Conservation (phyloP, 2,888 invertebrate genomes). For the Linnaemya vulpina region DNA sequence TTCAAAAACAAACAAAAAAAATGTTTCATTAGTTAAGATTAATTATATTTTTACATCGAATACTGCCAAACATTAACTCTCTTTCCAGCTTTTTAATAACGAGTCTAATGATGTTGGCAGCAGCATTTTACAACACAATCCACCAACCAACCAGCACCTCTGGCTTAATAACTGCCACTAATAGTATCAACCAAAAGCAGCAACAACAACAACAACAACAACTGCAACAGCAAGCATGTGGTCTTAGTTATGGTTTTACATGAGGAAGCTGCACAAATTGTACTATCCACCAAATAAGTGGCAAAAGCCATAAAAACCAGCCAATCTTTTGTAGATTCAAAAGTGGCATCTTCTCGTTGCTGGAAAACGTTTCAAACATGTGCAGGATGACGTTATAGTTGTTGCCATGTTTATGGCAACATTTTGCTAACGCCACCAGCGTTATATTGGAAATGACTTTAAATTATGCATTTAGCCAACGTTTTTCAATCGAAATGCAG, state of each 20-base stretch:
- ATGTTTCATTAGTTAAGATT: conserved; percentile 51
- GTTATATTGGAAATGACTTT: conserved; percentile 45
- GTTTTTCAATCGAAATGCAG: background rate
- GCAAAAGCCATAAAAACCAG: conserved; percentile 4
- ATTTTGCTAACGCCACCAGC: conserved; percentile 35
- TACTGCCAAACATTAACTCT: conserved; percentile 28
- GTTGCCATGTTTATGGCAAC: background rate
- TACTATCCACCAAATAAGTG: conserved; percentile 4
- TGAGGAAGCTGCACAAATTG: conserved; percentile 57
- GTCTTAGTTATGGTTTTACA: conserved; percentile 25
- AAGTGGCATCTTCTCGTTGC: conserved; percentile 36
- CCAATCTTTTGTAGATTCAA: conserved; percentile 43
- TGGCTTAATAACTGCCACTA: background rate
- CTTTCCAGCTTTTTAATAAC: conserved; percentile 27
- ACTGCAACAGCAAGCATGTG: conserved; percentile 11
- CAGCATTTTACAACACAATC: background rate
- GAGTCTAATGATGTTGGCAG: conserved; percentile 1
- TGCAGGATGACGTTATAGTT: background rate
- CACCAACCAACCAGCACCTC: background rate
- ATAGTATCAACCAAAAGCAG: too few relatives aligned
- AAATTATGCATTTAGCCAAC: background rate
- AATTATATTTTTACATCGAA: conserved; percentile 51
- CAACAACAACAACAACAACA: too few relatives aligned
- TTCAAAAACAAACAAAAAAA: background rate
- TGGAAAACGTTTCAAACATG: background rate